Evolutionary conservation across 2,113 vertebrate genomes (phyloP).

Genomic region (Ifrita kowaldi): DNA sequence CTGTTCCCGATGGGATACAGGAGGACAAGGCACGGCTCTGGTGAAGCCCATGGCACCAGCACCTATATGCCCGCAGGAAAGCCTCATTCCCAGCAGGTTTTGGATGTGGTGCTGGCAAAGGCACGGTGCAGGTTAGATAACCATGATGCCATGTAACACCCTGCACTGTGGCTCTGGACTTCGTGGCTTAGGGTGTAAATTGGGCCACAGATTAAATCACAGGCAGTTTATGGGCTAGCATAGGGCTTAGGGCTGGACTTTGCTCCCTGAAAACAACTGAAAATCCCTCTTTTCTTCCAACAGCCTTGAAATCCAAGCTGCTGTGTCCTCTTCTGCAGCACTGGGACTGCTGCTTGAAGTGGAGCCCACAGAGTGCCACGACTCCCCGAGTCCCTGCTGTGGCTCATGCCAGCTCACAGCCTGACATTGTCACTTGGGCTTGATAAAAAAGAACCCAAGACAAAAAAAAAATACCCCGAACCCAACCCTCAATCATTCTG

Average conservation of each 20-base stretch:
- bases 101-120: background rate
- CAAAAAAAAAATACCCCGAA: background rate
- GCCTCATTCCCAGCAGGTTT: background rate
- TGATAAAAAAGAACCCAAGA: background rate
- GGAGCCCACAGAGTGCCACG: rapidly evolving
- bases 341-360: background rate
- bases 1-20: background rate
- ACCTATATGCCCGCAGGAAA: rapidly evolving
- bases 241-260: background rate
- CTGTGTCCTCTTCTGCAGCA: background rate
- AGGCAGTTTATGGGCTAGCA: background rate
- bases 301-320: background rate
- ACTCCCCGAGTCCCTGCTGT: background rate
- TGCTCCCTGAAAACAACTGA: background rate
- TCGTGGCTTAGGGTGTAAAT: background rate
- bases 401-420: background rate
- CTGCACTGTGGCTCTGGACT: background rate
- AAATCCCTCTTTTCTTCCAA: background rate
- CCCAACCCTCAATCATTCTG: background rate
- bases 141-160: background rate
- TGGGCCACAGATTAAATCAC: background rate
- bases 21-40: background rate
- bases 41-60: background rate
- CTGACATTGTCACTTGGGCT: background rate
- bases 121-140: rapidly evolving